Evolutionary conservation across 2,888 invertebrate genomes (phyloP).

Genomic region (Cheilosia pagana): DNA sequence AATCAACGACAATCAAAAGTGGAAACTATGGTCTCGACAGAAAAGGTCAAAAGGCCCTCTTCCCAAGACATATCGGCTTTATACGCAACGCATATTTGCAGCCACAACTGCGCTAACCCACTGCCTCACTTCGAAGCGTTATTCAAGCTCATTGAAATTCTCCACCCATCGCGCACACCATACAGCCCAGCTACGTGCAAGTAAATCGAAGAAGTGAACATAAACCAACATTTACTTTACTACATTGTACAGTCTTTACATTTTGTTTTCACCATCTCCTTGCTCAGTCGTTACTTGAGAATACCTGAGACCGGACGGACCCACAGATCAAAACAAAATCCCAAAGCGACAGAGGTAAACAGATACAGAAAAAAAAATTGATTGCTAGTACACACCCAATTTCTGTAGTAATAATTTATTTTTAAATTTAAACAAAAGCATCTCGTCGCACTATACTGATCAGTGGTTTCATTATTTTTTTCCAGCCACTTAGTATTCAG

Average conservation of each 20-base stretch:
- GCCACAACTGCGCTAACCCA: neutral
- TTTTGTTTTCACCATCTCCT: neutral
- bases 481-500: constrained; percentile 49
- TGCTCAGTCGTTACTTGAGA: constrained; percentile 49
- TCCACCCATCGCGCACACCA: constrained; percentile 14
- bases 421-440: constrained; percentile 32
- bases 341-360: constrained; percentile 5
- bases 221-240: neutral
- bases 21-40: constrained; percentile 14
- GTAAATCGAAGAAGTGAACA: constrained; percentile 53
- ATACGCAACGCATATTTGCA: neutral
- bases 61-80: neutral
- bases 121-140: neutral
- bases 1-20: constrained; percentile 17
- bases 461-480: constrained; percentile 13
- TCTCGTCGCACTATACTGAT: constrained; percentile 5
- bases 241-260: neutral
- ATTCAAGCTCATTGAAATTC: constrained; percentile 25
- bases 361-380: neutral
- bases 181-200: constrained; percentile 1
- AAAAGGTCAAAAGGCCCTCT: constrained; percentile 33
- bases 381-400: neutral
- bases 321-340: constrained; percentile 40
- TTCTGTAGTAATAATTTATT: constrained; percentile 52
- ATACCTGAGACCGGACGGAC: constrained; percentile 48